Base-by-base conservation (phyloP, 2,797 vertebrate genomes). In the Mareca strepera region DNA sequence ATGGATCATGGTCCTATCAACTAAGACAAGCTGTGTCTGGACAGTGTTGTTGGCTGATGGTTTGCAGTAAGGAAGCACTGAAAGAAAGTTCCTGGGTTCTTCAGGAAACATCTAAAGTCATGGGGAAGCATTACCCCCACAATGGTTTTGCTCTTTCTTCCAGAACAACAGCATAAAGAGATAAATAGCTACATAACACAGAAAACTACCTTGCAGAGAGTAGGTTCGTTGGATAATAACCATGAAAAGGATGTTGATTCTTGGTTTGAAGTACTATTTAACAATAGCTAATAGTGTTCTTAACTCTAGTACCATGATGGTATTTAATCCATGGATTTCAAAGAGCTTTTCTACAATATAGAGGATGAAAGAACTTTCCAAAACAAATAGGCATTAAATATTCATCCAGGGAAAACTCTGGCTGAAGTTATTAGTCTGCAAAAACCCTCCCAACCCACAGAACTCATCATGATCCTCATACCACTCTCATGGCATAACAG, bases 311-410 rank as follows among this genome's bases (percentile, higher is more conserved):
- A 70, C 20, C 48, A 4, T 23, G 25, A 22, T 46, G 20, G 22
- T 39, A 68, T 74, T 84, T 82, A 81, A 92, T 63, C 22, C 29
- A 18, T 28, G 14, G 68, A 33, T 85, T 82, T 88, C 62, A 91
- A 89, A 92, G 63, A 77, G 25, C 15, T 70, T 82, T 90, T 60
- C 33, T 56, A 84, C 52, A 55, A 80, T 2, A 8, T 0, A 80
- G 37, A 91, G 29, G 46, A 75, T 66, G 17, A 89, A 92, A 75
- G 44, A 88, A 35, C 74, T 91, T 93, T 89, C 69, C 26, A 69
- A 93, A 95, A 35, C 33, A 91, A 92, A 91, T 14, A 91, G 44
- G 46, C 53, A 80, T 72, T 70, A 94, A 92, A 79, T 72, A 87
- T 59, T 80, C 12, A 85, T 53, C 60, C 50, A 68, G 50, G 12